Base-by-base conservation (phyloP, 1,140 invertebrate genomes). In the Schlechtendalia chinensis region DNA sequence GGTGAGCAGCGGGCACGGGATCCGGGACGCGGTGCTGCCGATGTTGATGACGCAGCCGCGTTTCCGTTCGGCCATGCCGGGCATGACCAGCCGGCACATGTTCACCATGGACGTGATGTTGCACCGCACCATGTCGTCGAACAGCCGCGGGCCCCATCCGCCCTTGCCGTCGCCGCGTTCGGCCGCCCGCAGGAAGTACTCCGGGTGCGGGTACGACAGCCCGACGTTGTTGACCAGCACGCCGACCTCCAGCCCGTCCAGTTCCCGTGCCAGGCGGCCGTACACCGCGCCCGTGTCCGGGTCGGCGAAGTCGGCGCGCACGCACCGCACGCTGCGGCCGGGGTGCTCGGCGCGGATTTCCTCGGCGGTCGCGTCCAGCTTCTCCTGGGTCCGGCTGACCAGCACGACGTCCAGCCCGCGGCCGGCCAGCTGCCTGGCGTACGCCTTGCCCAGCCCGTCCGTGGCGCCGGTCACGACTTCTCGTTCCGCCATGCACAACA, bases 181-280 rank as follows among this genome's bases (percentile, higher is more conserved):
- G 17, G 17, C 8, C 24, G 69, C 69, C 17, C 92, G 89, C 1
- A 93, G 86, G 85, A 96, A 95, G 83, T 93, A 92, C 84, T 95
- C 93, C 0, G 97, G 96, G 86, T 94, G 90, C 0, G 91, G 87
- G 86, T 98, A 98, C 75, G 93, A 95, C 82, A 95, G 91, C 5
- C 97, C 97, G 0, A 98, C 96, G 88, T 98, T 99, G 86, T 99
- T 99, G 8, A 99, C 90, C 14, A 98, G 87, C 22, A 96, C 91
- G 1, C 95, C 96, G 81, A 98, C 92, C 85, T 98, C 95, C 2
- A 98, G 87, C 3, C 90, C 92, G 12, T 87, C 86, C 12, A 96
- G 88, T 77, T 93, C 89, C 83, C 91, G 90, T 32, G 90, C 88
- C 69, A 98, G 94, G 79, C 89, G 89, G 0, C 91, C 87, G 84